These are phyloP conservation scores for Spea multiplicata DNA, from an alignment of 2,113 vertebrate genomes.

Conservation along the genomic window DNA sequence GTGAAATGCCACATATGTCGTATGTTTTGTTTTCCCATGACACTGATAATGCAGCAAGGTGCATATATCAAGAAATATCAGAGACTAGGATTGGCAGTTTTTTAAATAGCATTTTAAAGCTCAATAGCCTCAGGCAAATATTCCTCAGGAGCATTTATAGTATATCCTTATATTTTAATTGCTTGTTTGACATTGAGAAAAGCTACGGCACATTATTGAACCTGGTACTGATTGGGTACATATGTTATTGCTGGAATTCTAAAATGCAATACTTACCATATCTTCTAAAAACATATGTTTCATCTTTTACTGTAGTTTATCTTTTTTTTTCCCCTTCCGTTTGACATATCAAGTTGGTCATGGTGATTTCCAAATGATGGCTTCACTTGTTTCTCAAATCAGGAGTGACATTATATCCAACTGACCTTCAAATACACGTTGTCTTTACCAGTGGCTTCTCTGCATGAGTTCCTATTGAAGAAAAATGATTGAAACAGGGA, in stretches of 20 bases:
- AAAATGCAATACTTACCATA: slow-evolving; percentile 35
- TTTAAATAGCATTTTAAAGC: slow-evolving; percentile 18
- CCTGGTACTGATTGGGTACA: not conserved
- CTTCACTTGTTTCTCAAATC: slow-evolving; percentile 55
- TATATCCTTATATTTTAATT: slow-evolving; percentile 19
- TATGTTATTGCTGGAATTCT: not conserved
- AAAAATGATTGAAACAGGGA: slow-evolving; percentile 47
- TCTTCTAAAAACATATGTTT: slow-evolving; percentile 46
- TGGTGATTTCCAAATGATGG: slow-evolving; percentile 53
- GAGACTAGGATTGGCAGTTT: slow-evolving; percentile 17
- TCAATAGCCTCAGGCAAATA: slow-evolving; percentile 30
- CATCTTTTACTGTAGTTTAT: slow-evolving; percentile 40
- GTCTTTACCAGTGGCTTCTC: slow-evolving; percentile 48
- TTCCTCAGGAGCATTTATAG: not conserved
- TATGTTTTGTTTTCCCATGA: not conserved
- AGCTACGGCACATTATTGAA: slow-evolving; percentile 1
- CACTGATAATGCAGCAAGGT: not conserved
- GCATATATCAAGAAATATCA: slow-evolving; percentile 34
- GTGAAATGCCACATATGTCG: too few relatives aligned
- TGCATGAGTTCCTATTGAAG: slow-evolving; percentile 46
- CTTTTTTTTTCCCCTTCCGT: slow-evolving; percentile 42
- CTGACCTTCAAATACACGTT: slow-evolving; percentile 55
- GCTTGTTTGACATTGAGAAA: slow-evolving; percentile 22
- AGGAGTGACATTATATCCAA: slow-evolving; percentile 52
- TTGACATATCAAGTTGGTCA: slow-evolving; percentile 52